phyloP scores from a whole-genome alignment of 1,140 invertebrate genomes.

The Pogonomyrmex californicus region DNA sequence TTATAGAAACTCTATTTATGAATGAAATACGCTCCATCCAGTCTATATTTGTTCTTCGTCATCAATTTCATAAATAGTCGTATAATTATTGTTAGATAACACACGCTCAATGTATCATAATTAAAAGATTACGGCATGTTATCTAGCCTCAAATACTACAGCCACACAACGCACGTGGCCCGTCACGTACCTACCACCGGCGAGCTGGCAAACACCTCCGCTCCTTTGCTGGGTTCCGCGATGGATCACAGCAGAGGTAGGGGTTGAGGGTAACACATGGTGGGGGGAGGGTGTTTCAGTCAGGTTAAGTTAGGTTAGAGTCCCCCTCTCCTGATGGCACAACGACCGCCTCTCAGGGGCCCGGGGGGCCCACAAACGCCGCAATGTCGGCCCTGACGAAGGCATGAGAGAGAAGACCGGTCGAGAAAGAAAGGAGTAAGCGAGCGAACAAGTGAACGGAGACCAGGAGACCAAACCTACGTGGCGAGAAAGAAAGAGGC shows the following conservation, averaged over 20 bases:
- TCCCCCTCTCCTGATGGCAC: slow-evolving; percentile 56
- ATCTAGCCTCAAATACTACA: slow-evolving; percentile 8
- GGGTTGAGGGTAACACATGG: slow-evolving; percentile 73
- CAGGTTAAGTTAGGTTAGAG: slow-evolving; percentile 83
- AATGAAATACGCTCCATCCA: background rate
- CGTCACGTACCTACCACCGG: slow-evolving; percentile 43
- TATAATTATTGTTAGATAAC: slow-evolving; percentile 4
- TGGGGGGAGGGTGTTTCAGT: slow-evolving; percentile 75
- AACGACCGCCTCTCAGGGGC: slow-evolving; percentile 82
- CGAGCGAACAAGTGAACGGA: slow-evolving; percentile 45
- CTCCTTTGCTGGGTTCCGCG: slow-evolving; percentile 72
- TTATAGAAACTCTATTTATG: slow-evolving; percentile 34
- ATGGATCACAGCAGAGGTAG: slow-evolving; percentile 58
- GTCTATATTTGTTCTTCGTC: background rate
- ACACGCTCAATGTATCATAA: background rate
- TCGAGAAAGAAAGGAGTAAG: slow-evolving; percentile 11
- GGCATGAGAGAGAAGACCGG: slow-evolving; percentile 19
- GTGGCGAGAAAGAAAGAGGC: slow-evolving; percentile 30
- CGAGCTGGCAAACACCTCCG: slow-evolving; percentile 62
- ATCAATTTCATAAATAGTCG: slow-evolving; percentile 1
- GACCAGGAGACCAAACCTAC: slow-evolving; percentile 32
- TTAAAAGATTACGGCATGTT: background rate
- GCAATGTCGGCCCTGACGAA: slow-evolving; percentile 79
- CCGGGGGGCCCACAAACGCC: slow-evolving; percentile 82
- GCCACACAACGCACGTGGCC: slow-evolving; percentile 57